A percentile compares a stretch with the other conserved stretches of the same genome.
Conservation (phyloP, 2,797 vertebrate genomes). For the Euthynnus affinis region DNA sequence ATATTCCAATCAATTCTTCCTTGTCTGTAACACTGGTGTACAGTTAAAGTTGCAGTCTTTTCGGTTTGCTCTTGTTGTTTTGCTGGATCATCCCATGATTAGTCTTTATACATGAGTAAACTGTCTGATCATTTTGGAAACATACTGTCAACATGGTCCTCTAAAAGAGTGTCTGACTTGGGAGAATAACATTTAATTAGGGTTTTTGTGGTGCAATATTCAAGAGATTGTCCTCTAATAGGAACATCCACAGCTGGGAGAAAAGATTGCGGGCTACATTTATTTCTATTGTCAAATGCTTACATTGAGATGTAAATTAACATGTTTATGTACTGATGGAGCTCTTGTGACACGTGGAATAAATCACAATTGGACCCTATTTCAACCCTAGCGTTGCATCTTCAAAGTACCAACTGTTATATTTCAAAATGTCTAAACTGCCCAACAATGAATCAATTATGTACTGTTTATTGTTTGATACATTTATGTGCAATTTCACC, state of each 20-base stretch:
- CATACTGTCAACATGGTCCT: not conserved
- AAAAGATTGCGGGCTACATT: conserved; percentile 3
- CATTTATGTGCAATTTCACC: not conserved
- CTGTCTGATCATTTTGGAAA: not conserved
- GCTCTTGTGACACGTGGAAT: not conserved
- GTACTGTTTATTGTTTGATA: not conserved
- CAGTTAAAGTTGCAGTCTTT: not conserved
- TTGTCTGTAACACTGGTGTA: not conserved
- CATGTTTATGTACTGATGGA: not conserved
- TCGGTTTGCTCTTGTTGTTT: not conserved
- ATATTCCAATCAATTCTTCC: not conserved
- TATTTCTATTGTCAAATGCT: not conserved
- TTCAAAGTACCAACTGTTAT: not conserved
- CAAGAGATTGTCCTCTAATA: not conserved
- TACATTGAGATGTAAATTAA: conserved; percentile 1
- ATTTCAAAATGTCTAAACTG: not conserved
- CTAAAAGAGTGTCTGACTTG: not conserved
- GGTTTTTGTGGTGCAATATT: conserved; percentile 12
- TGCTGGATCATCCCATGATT: not conserved
- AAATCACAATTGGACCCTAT: not conserved
- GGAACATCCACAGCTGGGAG: not conserved
- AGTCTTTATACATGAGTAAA: not conserved
- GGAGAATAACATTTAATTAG: not conserved
- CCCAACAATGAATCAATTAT: not conserved
- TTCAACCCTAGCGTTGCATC: not conserved